phyloP scores from a whole-genome alignment of 2,888 invertebrate species.

The Bugulina stolonifera region DNA sequence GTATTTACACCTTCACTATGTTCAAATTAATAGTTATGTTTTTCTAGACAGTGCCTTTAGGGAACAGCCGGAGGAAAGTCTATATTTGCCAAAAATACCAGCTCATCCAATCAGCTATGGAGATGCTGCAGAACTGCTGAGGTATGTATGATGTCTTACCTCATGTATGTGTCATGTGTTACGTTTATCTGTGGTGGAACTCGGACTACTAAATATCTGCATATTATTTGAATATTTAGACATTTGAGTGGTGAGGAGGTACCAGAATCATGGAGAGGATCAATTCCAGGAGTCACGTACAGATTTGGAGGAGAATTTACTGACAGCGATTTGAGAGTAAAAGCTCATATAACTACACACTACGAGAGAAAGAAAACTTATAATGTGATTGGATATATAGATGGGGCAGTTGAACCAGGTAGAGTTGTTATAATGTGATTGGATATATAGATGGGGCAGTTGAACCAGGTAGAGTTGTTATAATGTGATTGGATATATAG shows the following conservation, averaged over 20 bases:
- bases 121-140: constrained; percentile 23
- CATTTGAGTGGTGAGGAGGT: constrained; percentile 41
- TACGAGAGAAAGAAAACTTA: constrained; percentile 36
- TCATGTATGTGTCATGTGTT: too few species aligned
- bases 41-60: constrained; percentile 41
- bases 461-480: too few species aligned
- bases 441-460: too few species aligned
- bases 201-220: too few species aligned
- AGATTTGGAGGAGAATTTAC: constrained; percentile 41
- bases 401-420: constrained; percentile 48
- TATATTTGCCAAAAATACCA: constrained; percentile 39
- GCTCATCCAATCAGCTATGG: constrained; percentile 33
- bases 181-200: too few species aligned
- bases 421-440: too few species aligned
- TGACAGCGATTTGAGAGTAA: constrained; percentile 29
- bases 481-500: too few species aligned
- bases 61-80: constrained; percentile 32
- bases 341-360: constrained; percentile 30
- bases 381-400: constrained; percentile 46
- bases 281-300: constrained; percentile 40
- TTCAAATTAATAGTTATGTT: too few species aligned
- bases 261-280: constrained; percentile 42
- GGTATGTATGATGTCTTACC: too few species aligned
- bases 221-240: too few species aligned
- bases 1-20: too few species aligned